Conservation (phyloP, 2,797 vertebrate genomes). For the Bucorvus abyssinicus region DNA sequence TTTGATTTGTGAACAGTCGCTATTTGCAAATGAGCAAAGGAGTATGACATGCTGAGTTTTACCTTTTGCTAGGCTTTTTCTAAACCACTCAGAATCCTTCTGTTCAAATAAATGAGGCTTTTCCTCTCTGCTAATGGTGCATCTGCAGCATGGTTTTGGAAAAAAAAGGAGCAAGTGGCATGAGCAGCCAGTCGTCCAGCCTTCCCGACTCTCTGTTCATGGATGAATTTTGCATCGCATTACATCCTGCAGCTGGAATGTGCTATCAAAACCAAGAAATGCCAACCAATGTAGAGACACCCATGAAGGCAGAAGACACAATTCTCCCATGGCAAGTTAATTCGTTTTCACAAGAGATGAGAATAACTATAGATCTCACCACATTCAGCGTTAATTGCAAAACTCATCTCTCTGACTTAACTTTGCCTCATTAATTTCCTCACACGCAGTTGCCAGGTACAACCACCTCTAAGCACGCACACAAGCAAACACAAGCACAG, state of each 20-base stretch:
- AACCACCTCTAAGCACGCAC: slow-evolving; percentile 30
- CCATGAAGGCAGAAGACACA: neutral
- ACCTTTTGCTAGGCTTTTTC: neutral
- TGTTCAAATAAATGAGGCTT: neutral
- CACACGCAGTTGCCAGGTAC: slow-evolving; percentile 49
- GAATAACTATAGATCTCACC: slow-evolving; percentile 41
- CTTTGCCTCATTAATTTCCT: slow-evolving; percentile 67
- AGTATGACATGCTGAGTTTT: neutral
- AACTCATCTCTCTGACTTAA: slow-evolving; percentile 67
- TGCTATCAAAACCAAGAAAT: slow-evolving; percentile 24
- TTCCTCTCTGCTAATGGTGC: neutral
- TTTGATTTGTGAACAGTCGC: neutral
- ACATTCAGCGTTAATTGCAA: slow-evolving; percentile 50
- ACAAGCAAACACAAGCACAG: neutral
- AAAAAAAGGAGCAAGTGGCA: neutral
- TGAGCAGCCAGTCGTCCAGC: neutral
- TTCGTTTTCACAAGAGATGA: slow-evolving; percentile 47
- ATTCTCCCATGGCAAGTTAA: neutral
- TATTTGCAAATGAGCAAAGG: neutral
- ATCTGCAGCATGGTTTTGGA: neutral
- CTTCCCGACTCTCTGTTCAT: neutral
- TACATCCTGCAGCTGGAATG: neutral
- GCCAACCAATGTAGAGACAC: neutral
- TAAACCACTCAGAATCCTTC: neutral
- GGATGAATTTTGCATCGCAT: neutral